Evolutionary conservation across 92 coral and sea anemone species (phyloP).

Genomic region (Actinostola sp.): DNA sequence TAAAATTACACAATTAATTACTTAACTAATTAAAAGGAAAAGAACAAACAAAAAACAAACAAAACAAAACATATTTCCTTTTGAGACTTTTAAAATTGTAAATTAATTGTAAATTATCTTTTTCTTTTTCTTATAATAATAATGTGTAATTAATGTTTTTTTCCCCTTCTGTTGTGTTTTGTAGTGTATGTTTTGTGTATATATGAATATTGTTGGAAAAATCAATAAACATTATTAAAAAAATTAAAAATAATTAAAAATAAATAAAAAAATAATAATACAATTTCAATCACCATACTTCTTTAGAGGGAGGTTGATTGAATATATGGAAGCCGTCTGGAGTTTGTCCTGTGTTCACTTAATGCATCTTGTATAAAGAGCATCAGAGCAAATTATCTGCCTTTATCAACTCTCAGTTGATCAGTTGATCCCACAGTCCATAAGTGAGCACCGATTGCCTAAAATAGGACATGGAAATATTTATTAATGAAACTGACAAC

Average conservation of each 20-base stretch:
- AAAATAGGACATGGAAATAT: neutral
- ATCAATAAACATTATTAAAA: too few species aligned
- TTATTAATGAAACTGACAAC: neutral
- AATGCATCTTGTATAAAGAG: slow-evolving; percentile 11
- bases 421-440: slow-evolving; percentile 39
- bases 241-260: neutral
- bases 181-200: too few species aligned
- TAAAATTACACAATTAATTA: too few species aligned
- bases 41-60: too few species aligned
- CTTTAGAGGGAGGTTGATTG: slow-evolving; percentile 37
- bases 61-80: too few species aligned
- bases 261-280: neutral
- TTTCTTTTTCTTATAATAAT: too few species aligned
- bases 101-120: too few species aligned
- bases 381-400: slow-evolving; percentile 11
- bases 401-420: slow-evolving; percentile 16
- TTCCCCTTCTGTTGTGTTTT: too few species aligned
- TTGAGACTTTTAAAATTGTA: too few species aligned
- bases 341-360: slow-evolving; percentile 22
- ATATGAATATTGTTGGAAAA: too few species aligned
- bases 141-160: too few species aligned
- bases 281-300: slow-evolving; percentile 9
- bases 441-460: slow-evolving; percentile 20
- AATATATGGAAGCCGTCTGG: slow-evolving; percentile 25
- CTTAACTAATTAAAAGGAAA: too few species aligned